These are phyloP conservation scores for Fragum whitleyi DNA, from an alignment of 2,888 invertebrate genomes.

Conservation along the genomic window DNA sequence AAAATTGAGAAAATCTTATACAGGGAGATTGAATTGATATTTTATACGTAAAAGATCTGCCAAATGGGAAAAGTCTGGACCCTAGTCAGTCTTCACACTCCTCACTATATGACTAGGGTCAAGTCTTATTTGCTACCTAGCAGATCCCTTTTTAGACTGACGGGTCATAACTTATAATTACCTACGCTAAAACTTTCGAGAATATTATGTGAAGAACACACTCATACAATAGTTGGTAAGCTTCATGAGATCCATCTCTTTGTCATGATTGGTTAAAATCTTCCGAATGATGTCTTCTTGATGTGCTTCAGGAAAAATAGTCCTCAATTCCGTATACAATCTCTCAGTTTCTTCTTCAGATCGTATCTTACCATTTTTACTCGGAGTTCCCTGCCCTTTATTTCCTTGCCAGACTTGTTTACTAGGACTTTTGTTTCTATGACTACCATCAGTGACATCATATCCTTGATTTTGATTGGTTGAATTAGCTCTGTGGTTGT, in stretches of 20 bases:
- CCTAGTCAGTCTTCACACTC: no score
- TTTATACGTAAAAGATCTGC: no score
- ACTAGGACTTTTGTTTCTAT: not conserved
- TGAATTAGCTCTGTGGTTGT: not conserved
- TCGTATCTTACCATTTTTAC: constrained; percentile 17
- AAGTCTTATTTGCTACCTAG: no score
- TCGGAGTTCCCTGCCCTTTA: no score
- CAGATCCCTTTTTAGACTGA: no score
- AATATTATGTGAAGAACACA: constrained; percentile 54
- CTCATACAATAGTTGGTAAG: constrained; percentile 77
- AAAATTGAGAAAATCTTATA: no score
- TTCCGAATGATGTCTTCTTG: constrained; percentile 67
- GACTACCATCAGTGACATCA: not conserved
- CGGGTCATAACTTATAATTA: no score
- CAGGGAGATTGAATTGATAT: no score
- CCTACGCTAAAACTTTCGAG: no score
- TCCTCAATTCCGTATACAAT: constrained; percentile 65
- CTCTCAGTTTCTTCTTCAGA: constrained; percentile 63
- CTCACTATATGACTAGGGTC: no score
- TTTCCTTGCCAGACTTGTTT: not conserved
- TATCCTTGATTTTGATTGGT: not conserved
- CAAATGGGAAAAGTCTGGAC: no score
- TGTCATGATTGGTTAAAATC: constrained; percentile 74
- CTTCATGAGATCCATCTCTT: constrained; percentile 74
- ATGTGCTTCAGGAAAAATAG: constrained; percentile 71